Evolutionary conservation across 1,140 invertebrate species (phyloP), one percentile per base, ranked within the genome.

Genomic region (Saccostrea echinata): DNA sequence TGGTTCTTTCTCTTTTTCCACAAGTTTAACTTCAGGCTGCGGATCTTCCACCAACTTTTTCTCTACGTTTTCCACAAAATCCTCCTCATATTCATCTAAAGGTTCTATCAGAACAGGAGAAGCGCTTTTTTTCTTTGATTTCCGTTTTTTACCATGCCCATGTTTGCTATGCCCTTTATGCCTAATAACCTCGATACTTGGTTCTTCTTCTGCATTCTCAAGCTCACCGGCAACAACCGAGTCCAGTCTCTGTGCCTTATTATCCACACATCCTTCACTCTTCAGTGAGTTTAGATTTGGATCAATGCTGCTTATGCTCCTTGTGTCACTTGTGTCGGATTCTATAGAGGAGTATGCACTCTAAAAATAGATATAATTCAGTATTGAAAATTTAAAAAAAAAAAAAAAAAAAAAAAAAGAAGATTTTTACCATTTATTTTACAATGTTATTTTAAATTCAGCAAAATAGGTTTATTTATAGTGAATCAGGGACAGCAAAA

Each of bases 121-220:
- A 16, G 27, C 52, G 27, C 57, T n/a, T 24, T 88, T 88, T 85
- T 90, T 88, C 68, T 76, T 76, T 76, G 68, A 76, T 3, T 76
- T 76, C 27, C 68, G 24, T 27, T 33, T 76, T 64, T 86, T 90
- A 61, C 86, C 83, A 90, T 91, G 84, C 89, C 86, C 16, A 71
- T 85, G 68, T 86, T 87, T 82, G 51, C 82, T 68, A n/a, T 68
- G 76, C 18, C 88, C 64, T 61, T 85, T 89, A 8, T 91, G 84
- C 13, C 88, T 86, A 57, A 92, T 91, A 76, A 92, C 90, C 57
- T 91, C 90, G n/a, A 92, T 84, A 76, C 76, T 76, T 21, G 81
- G 68, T n/a, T 83, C 88, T 55, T 84, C 84, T 11, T 90, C 86
- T 3, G 9, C n/a, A 12, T 89, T 87, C 18, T 88, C 90, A 24